Evolutionary conservation across 1,140 invertebrate species (phyloP).

Genomic region (Littorina saxatilis): DNA sequence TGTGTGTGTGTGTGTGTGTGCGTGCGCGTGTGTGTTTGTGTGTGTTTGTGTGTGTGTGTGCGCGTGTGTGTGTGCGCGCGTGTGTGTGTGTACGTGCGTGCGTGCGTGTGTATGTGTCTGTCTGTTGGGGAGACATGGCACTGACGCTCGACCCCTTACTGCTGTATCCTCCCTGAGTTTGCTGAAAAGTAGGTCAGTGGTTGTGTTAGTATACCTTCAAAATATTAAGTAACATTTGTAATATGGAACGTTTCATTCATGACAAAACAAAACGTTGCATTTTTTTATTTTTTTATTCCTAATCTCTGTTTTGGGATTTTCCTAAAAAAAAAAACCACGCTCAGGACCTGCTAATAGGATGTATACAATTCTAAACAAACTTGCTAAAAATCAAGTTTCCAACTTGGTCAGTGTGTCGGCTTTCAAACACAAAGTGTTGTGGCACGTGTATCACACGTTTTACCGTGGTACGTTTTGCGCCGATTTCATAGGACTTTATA

Average conservation of each 20-base stretch:
- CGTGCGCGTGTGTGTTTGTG: too few species aligned
- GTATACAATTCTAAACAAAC: too few species aligned
- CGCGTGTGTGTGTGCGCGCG: background rate
- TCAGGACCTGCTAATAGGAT: too few species aligned
- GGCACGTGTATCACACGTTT: too few species aligned
- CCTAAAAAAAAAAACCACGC: too few species aligned
- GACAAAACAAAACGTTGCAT: background rate
- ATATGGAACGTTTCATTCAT: background rate
- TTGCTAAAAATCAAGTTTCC: too few species aligned
- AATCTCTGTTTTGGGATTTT: too few species aligned
- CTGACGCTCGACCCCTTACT: background rate
- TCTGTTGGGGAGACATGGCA: slow-evolving; percentile 14
- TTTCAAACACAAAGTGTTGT: too few species aligned
- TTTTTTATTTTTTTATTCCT: background rate
- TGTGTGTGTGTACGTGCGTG: background rate
- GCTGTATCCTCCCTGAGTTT: slow-evolving; percentile 13
- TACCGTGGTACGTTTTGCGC: too few species aligned
- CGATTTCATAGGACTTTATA: too few species aligned
- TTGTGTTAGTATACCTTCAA: background rate
- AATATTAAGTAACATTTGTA: background rate
- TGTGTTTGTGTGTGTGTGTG: too few species aligned
- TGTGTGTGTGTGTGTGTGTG: background rate
- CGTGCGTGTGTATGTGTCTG: background rate
- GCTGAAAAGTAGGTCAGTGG: background rate
- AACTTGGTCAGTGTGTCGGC: too few species aligned